Percentiles rank a stretch among this genome's conserved stretches.
phyloP scores from a whole-genome alignment of 1,140 invertebrate species.

The Hyposmocoma kahamanoa region DNA sequence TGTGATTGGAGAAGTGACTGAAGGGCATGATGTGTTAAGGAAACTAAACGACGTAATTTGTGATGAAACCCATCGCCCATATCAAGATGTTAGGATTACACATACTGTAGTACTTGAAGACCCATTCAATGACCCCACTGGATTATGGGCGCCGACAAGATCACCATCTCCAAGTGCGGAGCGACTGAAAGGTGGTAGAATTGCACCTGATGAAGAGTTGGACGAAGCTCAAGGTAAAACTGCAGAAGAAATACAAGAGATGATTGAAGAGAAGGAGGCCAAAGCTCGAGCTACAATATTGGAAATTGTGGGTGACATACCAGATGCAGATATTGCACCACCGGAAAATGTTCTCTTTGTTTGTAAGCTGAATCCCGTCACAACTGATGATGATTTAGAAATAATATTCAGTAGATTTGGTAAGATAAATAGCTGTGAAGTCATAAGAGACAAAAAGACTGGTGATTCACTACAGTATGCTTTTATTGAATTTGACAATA shows the following conservation, averaged over 20 bases:
- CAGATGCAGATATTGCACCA: constrained; percentile 96
- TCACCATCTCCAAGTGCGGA: constrained; percentile 93
- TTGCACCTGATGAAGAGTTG: constrained; percentile 95
- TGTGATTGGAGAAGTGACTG: constrained; percentile 96
- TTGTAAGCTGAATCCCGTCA: constrained; percentile 99
- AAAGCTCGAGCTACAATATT: constrained; percentile 97
- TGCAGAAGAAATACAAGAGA: constrained; percentile 89
- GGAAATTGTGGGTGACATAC: constrained; percentile 99
- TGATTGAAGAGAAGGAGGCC: constrained; percentile 93
- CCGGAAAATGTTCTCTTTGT: constrained; percentile 99
- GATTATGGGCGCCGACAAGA: constrained; percentile 83
- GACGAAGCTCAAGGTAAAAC: constrained; percentile 92
- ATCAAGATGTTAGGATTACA: constrained; percentile 96
- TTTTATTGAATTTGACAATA: constrained; percentile 98
- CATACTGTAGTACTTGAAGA: constrained; percentile 98
- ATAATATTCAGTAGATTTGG: constrained; percentile 99
- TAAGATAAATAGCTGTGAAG: constrained; percentile 95
- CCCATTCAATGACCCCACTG: constrained; percentile 92
- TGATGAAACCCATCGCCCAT: constrained; percentile 93
- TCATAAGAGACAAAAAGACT: constrained; percentile 95
- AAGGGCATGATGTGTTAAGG: constrained; percentile 92
- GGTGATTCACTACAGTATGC: constrained; percentile 98
- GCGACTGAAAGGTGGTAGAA: constrained; percentile 86
- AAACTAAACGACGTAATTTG: constrained; percentile 96
- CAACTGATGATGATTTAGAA: constrained; percentile 97